These are phyloP conservation scores for Drosophila willistoni DNA, from an alignment of 1,140 invertebrate genomes.

Conservation along the genomic window DNA sequence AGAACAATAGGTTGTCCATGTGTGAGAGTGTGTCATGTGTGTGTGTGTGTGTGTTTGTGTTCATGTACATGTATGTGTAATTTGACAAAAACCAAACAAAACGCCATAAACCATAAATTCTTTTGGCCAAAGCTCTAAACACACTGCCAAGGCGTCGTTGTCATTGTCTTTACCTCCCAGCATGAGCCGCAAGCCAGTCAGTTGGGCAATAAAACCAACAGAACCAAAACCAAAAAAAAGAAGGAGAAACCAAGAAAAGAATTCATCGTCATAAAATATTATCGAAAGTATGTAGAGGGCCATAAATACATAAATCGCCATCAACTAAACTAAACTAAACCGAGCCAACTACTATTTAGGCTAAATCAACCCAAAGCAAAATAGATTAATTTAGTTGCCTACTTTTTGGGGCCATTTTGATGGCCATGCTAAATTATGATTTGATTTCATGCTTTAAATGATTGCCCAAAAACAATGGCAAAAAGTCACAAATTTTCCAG, in stretches of 20 bases:
- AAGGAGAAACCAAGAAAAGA: slow-evolving; percentile 22
- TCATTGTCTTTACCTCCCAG: slow-evolving; percentile 49
- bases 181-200: background rate
- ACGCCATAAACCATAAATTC: slow-evolving; percentile 77
- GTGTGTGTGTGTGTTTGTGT: background rate
- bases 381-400: slow-evolving; percentile 48
- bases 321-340: slow-evolving; percentile 46
- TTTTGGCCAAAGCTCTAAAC: slow-evolving; percentile 62
- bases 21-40: slow-evolving; percentile 10
- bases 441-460: slow-evolving; percentile 49
- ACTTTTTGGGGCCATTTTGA: slow-evolving; percentile 53
- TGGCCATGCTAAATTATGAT: slow-evolving; percentile 44
- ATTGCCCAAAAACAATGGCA: slow-evolving; percentile 24
- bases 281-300: slow-evolving; percentile 64
- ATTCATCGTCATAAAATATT: slow-evolving; percentile 71
- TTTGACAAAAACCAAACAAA: slow-evolving; percentile 73
- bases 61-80: slow-evolving; percentile 49
- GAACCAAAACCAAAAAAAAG: slow-evolving; percentile 61
- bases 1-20: slow-evolving; percentile 62
- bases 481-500: background rate
- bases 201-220: slow-evolving; percentile 47
- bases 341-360: slow-evolving; percentile 60
- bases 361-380: slow-evolving; percentile 51
- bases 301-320: slow-evolving; percentile 71
- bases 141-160: slow-evolving; percentile 29